phyloP scores from a whole-genome alignment of 30 jellyfish, hydroid and myxozoan genomes.

The Aurelia coerulea region DNA sequence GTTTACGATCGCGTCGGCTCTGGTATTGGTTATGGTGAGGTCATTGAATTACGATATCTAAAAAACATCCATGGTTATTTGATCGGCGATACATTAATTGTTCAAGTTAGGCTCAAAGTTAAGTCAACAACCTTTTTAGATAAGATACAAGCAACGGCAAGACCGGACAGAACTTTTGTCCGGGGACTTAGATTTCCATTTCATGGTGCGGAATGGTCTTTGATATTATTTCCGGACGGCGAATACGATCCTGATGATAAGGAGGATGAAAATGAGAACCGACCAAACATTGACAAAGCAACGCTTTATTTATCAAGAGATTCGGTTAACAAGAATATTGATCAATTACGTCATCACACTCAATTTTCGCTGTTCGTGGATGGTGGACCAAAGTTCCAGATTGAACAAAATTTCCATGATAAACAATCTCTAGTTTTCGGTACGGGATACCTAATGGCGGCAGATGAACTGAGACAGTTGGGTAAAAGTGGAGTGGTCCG shows the following conservation, averaged over 20 bases:
- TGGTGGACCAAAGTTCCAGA: conserved; percentile 63
- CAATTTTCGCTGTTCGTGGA: conserved; percentile 39
- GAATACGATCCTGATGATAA: conserved; percentile 33
- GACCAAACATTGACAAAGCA: conserved; percentile 14
- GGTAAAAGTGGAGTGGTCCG: conserved; percentile 41
- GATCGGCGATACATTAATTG: conserved; percentile 56
- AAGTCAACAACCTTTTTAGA: conserved; percentile 68
- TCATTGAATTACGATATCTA: conserved; percentile 39
- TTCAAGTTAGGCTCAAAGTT: conserved; percentile 62
- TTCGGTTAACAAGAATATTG: background rate
- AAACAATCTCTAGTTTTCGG: conserved; percentile 54
- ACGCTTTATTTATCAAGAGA: conserved; percentile 76
- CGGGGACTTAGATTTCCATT: conserved; percentile 48
- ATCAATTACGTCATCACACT: conserved; percentile 59
- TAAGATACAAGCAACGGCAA: conserved; percentile 30
- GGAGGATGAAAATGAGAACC: background rate
- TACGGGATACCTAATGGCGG: conserved; percentile 57
- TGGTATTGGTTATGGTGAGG: conserved; percentile 95
- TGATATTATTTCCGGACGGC: conserved; percentile 58
- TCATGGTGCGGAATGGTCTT: conserved; percentile 77
- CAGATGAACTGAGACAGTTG: conserved; percentile 34
- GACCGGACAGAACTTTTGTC: conserved; percentile 53
- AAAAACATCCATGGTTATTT: conserved; percentile 80
- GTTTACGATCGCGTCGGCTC: conserved; percentile 72
- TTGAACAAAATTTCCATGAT: conserved; percentile 57